phyloP scores from a whole-genome alignment of 2,113 vertebrate genomes.

The Hemicordylus capensis region DNA sequence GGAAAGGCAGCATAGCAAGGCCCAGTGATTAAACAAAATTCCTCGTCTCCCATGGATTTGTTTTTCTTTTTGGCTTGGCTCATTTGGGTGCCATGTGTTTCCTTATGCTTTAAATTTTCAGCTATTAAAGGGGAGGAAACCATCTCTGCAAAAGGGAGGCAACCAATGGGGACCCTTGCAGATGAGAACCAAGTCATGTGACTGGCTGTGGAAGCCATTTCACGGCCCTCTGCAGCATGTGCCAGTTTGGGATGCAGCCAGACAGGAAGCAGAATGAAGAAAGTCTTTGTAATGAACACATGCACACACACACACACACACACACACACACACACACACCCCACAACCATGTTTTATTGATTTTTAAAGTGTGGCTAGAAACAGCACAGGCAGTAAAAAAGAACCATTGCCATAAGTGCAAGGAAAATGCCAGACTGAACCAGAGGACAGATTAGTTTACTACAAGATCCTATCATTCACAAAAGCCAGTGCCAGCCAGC shows the following conservation, averaged over 20 bases:
- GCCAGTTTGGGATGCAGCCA: conserved; percentile 36
- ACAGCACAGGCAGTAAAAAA: conserved; percentile 33
- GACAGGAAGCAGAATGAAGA: conserved; percentile 60
- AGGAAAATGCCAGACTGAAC: not conserved
- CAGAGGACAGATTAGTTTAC: fast-evolving
- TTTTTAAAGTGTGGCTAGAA: conserved; percentile 48
- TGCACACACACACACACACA: conserved; percentile 18
- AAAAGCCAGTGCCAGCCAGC: fast-evolving
- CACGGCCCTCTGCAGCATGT: conserved; percentile 28
- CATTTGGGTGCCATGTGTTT: not conserved
- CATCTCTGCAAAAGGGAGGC: not conserved
- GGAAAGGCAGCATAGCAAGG: conserved; percentile 39
- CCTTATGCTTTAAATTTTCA: conserved; percentile 3
- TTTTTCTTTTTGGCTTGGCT: conserved; percentile 48
- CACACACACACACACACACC: not conserved
- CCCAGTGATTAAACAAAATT: conserved; percentile 57
- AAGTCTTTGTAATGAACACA: conserved; percentile 52
- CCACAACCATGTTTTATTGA: not conserved
- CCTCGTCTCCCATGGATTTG: conserved; percentile 47
- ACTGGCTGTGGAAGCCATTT: not conserved
- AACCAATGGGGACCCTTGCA: not conserved
- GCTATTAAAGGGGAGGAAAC: conserved; percentile 16
- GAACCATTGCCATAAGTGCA: fast-evolving
- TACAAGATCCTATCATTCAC: not conserved
- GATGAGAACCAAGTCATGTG: not conserved